A percentile compares a stretch with the other conserved stretches of the same genome.
Conservation (phyloP, 1,140 invertebrate species). For the Cherax destructor region DNA sequence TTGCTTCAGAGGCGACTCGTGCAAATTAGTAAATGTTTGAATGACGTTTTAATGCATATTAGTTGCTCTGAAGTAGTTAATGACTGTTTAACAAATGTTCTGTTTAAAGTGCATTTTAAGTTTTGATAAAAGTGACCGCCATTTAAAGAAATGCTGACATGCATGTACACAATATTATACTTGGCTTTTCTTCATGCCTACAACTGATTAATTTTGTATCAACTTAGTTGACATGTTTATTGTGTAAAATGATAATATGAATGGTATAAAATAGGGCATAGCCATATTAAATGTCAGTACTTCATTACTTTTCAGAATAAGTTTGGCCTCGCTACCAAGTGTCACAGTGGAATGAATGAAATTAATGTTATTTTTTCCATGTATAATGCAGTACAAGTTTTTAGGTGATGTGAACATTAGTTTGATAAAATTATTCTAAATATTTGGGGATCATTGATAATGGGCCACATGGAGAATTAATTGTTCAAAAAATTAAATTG, state of each 20-base stretch:
- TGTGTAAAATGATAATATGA: slow-evolving; percentile 55
- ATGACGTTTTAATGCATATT: slow-evolving; percentile 56
- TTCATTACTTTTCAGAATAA: slow-evolving; percentile 46
- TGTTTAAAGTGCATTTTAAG: slow-evolving; percentile 61
- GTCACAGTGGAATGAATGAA: slow-evolving; percentile 31
- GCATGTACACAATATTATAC: slow-evolving; percentile 45
- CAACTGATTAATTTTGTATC: slow-evolving; percentile 42
- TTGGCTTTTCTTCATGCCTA: slow-evolving; percentile 60
- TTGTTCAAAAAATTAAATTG: slow-evolving; percentile 50
- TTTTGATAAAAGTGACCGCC: slow-evolving; percentile 54
- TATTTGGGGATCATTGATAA: slow-evolving; percentile 24
- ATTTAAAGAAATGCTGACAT: slow-evolving; percentile 40
- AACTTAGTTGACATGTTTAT: slow-evolving; percentile 57
- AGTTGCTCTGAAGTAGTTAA: slow-evolving; percentile 61
- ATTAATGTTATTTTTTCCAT: not conserved
- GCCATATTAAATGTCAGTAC: slow-evolving; percentile 53
- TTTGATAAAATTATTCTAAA: not conserved
- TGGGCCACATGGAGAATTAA: slow-evolving; percentile 50
- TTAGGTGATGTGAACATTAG: slow-evolving; percentile 1
- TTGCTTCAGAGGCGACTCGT: slow-evolving; percentile 62
- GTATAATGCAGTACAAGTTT: slow-evolving; percentile 4
- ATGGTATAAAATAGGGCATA: slow-evolving; percentile 45
- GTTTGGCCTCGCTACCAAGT: slow-evolving; percentile 44
- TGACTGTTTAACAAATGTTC: slow-evolving; percentile 60
- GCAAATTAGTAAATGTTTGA: slow-evolving; percentile 53